phyloP scores from a whole-genome alignment of 1,140 invertebrate species.

The Drosophila rhopaloa region DNA sequence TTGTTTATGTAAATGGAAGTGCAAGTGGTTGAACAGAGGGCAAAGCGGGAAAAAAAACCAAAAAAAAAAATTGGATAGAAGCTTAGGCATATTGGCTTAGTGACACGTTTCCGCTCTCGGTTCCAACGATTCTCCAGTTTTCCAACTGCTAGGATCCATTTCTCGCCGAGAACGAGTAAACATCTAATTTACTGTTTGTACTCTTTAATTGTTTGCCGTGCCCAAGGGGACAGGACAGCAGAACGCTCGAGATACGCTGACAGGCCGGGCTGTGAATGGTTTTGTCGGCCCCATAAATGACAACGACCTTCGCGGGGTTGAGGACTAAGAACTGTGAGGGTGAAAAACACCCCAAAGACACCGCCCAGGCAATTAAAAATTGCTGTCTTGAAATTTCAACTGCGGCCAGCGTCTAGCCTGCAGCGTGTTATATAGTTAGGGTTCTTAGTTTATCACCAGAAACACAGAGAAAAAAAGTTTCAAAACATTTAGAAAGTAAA shows the following conservation, averaged over 20 bases:
- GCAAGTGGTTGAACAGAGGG: constrained; percentile 38
- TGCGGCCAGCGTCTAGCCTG: constrained; percentile 47
- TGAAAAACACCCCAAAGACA: constrained; percentile 5
- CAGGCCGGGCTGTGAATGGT: constrained; percentile 32
- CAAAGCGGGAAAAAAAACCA: background rate
- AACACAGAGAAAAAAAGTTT: constrained; percentile 14
- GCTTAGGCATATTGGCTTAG: constrained; percentile 58
- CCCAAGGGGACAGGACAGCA: constrained; percentile 42
- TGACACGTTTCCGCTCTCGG: constrained; percentile 31
- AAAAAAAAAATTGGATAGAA: constrained; percentile 34
- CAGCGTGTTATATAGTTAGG: constrained; percentile 41
- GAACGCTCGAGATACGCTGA: constrained; percentile 24
- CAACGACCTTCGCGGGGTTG: constrained; percentile 46
- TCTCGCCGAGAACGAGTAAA: constrained; percentile 46
- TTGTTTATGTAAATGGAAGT: constrained; percentile 77
- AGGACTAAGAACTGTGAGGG: background rate
- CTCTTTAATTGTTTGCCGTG: constrained; percentile 60
- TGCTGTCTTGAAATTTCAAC: constrained; percentile 73
- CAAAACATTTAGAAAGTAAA: background rate
- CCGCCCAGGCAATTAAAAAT: constrained; percentile 67
- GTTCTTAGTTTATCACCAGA: constrained; percentile 1
- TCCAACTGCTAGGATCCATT: constrained; percentile 30
- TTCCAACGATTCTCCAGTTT: background rate
- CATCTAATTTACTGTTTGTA: constrained; percentile 70
- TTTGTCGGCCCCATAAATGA: constrained; percentile 51